Conservation (phyloP, 2,113 vertebrate genomes). For the Mormyrus iriodes region DNA sequence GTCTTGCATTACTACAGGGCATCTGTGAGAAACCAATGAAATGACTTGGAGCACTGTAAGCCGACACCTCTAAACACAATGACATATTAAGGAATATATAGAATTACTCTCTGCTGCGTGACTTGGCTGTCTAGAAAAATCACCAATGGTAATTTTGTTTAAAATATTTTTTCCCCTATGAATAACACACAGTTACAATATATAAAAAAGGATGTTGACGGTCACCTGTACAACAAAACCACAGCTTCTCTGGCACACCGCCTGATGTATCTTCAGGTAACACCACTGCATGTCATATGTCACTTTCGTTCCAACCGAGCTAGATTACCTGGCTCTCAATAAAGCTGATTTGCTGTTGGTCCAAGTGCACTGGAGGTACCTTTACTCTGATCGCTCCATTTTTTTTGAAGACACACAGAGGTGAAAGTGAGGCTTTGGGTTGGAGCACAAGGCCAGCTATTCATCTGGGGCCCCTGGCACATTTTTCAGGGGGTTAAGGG, state of each 20-base stretch:
- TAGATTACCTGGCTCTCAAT: neutral
- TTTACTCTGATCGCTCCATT: neutral
- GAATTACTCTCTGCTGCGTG: neutral
- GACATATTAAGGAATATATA: neutral
- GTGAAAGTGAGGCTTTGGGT: neutral
- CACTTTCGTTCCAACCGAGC: neutral
- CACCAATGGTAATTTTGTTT: neutral
- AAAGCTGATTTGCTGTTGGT: neutral
- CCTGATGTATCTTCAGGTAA: neutral
- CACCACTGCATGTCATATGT: neutral
- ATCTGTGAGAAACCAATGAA: neutral
- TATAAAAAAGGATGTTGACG: neutral
- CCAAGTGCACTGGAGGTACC: neutral
- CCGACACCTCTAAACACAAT: neutral
- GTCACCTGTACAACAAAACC: neutral
- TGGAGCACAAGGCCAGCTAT: neutral
- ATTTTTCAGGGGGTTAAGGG: neutral
- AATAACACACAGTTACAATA: neutral
- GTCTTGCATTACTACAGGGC: neutral
- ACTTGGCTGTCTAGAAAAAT: neutral
- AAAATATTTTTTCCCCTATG: neutral
- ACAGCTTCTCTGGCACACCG: neutral
- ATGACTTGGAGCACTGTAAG: neutral
- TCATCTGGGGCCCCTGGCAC: neutral
- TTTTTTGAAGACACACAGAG: neutral